Conservation (phyloP, 1,140 invertebrate species). For the Adoxophyes honmai region DNA sequence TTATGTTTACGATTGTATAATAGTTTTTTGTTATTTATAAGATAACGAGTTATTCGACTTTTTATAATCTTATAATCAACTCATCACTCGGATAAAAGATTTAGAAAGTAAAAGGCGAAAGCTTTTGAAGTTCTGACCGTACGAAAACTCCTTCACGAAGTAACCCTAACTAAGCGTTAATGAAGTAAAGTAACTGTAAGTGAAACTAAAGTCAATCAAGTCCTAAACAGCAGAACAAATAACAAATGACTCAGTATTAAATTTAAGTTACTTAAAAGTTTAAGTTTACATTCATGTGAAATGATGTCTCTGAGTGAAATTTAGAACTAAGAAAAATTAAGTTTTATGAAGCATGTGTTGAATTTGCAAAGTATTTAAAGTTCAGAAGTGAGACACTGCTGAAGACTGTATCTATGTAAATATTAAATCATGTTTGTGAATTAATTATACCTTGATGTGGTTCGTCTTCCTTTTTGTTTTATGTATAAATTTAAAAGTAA, state of each 20-base stretch:
- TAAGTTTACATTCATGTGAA: not conserved
- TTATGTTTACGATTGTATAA: constrained; percentile 59
- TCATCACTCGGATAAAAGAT: too few species aligned
- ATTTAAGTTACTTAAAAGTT: constrained; percentile 8
- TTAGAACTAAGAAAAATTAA: not conserved
- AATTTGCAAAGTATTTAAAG: constrained; percentile 11
- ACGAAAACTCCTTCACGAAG: not conserved
- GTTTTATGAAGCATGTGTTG: constrained; percentile 5
- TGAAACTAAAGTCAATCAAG: not conserved
- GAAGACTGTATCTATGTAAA: constrained; percentile 63
- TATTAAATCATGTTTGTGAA: constrained; percentile 58
- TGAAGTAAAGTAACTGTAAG: not conserved
- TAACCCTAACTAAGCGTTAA: constrained; percentile 1
- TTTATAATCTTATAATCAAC: too few species aligned
- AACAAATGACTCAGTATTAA: constrained; percentile 12
- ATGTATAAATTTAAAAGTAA: constrained; percentile 58
- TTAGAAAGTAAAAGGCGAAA: too few species aligned
- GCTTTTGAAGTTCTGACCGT: too few species aligned
- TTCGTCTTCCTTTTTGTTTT: constrained; percentile 74
- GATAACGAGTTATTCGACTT: constrained; percentile 34
- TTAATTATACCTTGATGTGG: constrained; percentile 40
- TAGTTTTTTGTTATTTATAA: constrained; percentile 39
- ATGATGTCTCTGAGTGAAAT: not conserved
- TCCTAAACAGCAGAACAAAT: not conserved
- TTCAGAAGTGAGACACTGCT: not conserved